Base-by-base conservation (phyloP, 2,888 invertebrate species). In the Xestia ashworthii region DNA sequence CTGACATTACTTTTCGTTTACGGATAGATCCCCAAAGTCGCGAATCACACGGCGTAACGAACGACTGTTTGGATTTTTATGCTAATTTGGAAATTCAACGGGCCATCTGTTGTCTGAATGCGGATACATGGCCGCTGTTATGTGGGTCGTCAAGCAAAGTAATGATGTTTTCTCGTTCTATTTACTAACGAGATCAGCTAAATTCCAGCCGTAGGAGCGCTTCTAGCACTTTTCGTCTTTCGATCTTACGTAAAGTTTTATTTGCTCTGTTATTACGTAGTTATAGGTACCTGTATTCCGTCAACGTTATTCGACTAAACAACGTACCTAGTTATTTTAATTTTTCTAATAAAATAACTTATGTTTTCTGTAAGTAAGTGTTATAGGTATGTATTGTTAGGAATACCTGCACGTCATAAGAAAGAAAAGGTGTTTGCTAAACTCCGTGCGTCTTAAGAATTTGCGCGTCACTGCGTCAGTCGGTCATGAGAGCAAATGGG, bases 81-180 rank as follows among this genome's bases (percentile, higher is more conserved):
- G 83, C 74, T 83, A 87, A 83, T 84, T 84, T 48, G 80, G 84
- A 84, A 84, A 80, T 74, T 87, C 66, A 87, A 87, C 83, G 87
- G 74, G 55, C 83, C 64, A 74, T 83, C 69, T 72, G 73, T 80
- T 84, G 70, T 84, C 64, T 80, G 87, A 84, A 87, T 84, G 84
- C 83, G 87, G 81, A 84, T 84, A 80, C 66, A 73, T 74, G 67
- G 81, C 66, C 41, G 70, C 41, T 48, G 80, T 62, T 79, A 84
- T 84, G 72, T 84, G 53, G 83, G 74, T 80, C 87, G 71, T 78
- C 87, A 71, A 78, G 68, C 87, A 44, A 75, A 67, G 71, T 62
- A 74, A 72, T 74, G 64, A 70, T 77, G 66, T 41, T 66, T 83
- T 80, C 74, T 87, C 81, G 84, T 84, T 84, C 87, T 80, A 84